Evolutionary conservation across 2,113 vertebrate species (phyloP).

Genomic region (Lichenostomus cassidix): DNA sequence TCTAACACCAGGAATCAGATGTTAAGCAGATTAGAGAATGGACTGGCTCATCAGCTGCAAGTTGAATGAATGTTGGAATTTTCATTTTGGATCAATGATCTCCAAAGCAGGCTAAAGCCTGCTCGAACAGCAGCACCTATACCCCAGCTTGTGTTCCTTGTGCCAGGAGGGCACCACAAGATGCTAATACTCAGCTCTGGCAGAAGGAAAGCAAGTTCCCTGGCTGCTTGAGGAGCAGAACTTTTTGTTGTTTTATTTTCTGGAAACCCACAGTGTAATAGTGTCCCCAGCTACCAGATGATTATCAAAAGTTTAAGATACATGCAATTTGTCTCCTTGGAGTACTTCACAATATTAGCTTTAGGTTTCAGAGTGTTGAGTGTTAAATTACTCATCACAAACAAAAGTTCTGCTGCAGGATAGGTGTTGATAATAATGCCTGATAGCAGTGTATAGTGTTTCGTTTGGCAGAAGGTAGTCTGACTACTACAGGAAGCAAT

Average conservation of each 20-base stretch:
- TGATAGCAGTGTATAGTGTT: constrained; percentile 39
- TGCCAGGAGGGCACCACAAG: background rate
- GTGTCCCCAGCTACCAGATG: background rate
- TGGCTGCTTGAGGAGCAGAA: background rate
- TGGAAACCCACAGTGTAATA: background rate
- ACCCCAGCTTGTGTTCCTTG: background rate
- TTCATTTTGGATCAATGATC: background rate
- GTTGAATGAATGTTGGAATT: background rate
- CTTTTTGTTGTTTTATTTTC: background rate
- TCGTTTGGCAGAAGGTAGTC: constrained; percentile 24
- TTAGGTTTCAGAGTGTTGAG: constrained; percentile 38
- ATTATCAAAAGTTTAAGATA: background rate
- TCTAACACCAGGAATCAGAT: background rate
- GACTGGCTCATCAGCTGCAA: background rate
- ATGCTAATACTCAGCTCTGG: background rate
- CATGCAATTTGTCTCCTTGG: constrained; percentile 24
- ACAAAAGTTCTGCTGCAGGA: constrained; percentile 41
- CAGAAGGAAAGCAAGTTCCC: background rate
- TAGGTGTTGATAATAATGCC: constrained; percentile 62
- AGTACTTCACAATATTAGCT: constrained; percentile 36
- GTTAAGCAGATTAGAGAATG: background rate
- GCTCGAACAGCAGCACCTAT: background rate
- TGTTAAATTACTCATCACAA: constrained; percentile 52
- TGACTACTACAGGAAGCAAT: constrained; percentile 47
- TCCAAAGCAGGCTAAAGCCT: background rate